Conservation (phyloP, 2,888 invertebrate genomes). For the Cetonia aurata region DNA sequence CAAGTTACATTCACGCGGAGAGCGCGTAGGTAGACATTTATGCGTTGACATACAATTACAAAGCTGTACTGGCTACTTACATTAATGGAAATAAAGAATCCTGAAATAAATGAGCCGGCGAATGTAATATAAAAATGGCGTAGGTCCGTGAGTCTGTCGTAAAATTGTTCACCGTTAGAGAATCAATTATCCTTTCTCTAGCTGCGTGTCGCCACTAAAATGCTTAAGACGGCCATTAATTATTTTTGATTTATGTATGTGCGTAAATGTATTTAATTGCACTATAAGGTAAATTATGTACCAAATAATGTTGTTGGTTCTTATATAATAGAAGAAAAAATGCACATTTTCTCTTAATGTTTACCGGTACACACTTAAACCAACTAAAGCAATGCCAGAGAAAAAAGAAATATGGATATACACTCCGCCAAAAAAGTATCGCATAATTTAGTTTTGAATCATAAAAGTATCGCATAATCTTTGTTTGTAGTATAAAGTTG, state of each 20-base stretch:
- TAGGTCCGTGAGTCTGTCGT: neutral
- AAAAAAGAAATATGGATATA: too few relatives aligned
- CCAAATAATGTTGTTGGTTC: too few relatives aligned
- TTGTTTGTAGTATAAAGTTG: too few relatives aligned
- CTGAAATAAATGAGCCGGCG: neutral
- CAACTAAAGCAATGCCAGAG: too few relatives aligned
- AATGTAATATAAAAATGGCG: conserved; percentile 1
- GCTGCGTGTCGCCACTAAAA: neutral
- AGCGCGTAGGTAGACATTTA: conserved; percentile 22
- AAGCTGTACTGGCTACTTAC: conserved; percentile 13
- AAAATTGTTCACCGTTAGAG: neutral
- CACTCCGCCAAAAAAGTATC: too few relatives aligned
- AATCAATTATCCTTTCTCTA: conserved; percentile 6
- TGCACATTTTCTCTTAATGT: too few relatives aligned
- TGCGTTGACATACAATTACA: conserved; percentile 26
- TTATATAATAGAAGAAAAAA: too few relatives aligned
- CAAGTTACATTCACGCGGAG: neutral
- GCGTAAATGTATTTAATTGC: neutral
- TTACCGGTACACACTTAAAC: too few relatives aligned
- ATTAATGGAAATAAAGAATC: conserved; percentile 9
- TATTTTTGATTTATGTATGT: neutral
- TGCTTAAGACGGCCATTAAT: neutral
- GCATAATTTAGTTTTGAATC: too few relatives aligned
- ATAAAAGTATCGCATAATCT: too few relatives aligned
- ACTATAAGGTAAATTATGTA: too few relatives aligned